Base-by-base conservation (phyloP, 1,140 invertebrate species). In the Theocolax elegans region DNA sequence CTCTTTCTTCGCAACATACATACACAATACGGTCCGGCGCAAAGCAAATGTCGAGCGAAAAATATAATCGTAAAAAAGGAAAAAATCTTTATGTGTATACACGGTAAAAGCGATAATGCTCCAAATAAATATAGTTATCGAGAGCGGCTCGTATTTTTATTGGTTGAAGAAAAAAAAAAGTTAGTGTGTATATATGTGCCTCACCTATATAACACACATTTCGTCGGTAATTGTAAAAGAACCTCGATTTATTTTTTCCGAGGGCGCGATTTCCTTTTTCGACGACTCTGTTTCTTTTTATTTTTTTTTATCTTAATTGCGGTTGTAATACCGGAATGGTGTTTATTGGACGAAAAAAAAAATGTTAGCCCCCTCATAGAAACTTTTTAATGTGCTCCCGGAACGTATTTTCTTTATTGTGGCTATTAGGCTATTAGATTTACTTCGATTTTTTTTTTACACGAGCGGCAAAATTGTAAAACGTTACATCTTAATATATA, bases 81-180 rank as follows among this genome's bases (percentile, higher is more conserved):
- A 27, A 49, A 17, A n/a, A n/a, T n/a, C n/a, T n/a, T n/a, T n/a
- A n/a, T n/a, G n/a, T n/a, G n/a, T n/a, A n/a, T n/a, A n/a, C n/a
- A n/a, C n/a, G n/a, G n/a, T 23, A 23, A 54, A 31, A 51, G 19
- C 25, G 38, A 54, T 66, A 66, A 66, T 67, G 54, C 65, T 67
- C 44, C 65, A 58, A 67, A 48, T 58, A 67, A 58, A 56, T 56
- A 67, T 56, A 27, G 38, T 56, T 67, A 67, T 67, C 64, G 19
- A 54, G 13, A 42, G 35, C 25, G 25, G 27, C 27, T 35, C 8
- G 13, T 53, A 56, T 42, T 67, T 56, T 63, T 49, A 35, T 35
- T 6, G 31, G 31, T 35, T 10, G 31, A 35, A 4, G 31, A 35
- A 35, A 35, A 35, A 10, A 35, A 35, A n/a, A n/a, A n/a, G n/a